Conservation (phyloP, 2,113 vertebrate species). For the Malurus melanocephalus region DNA sequence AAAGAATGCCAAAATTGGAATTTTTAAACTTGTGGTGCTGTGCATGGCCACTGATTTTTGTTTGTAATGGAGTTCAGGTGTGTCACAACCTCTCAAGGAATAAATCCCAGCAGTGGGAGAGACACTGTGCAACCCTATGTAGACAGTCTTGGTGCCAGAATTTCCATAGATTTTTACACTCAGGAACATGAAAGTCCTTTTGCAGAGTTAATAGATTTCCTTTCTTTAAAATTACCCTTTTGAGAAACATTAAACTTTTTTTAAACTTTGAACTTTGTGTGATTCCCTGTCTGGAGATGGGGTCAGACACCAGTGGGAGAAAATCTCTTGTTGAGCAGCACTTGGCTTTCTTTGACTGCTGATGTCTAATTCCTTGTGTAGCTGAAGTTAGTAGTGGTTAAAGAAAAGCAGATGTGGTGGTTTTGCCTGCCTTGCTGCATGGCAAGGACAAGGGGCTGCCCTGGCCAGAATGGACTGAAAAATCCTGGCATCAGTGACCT, state of each 20-base stretch:
- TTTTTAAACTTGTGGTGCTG: neutral
- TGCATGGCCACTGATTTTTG: neutral
- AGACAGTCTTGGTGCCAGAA: neutral
- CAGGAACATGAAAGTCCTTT: neutral
- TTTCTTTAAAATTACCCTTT: neutral
- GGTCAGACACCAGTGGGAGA: neutral
- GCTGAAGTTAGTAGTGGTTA: neutral
- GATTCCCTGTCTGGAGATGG: neutral
- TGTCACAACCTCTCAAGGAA: neutral
- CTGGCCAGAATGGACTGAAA: neutral
- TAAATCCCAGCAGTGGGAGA: neutral
- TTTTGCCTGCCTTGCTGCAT: neutral
- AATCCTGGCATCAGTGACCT: neutral
- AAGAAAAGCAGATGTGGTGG: neutral
- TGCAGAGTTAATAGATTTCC: neutral
- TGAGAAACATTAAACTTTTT: neutral
- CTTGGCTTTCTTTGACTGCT: neutral
- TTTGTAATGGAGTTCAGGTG: neutral
- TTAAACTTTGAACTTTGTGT: neutral
- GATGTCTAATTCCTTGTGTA: neutral
- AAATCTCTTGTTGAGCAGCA: neutral
- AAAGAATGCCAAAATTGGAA: neutral
- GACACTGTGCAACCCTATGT: accelerated
- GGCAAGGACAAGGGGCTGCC: neutral
- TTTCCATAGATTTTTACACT: neutral